These are phyloP conservation scores for Pyrrhia umbra DNA, from an alignment of 2,888 invertebrate species.

Conservation along the genomic window DNA sequence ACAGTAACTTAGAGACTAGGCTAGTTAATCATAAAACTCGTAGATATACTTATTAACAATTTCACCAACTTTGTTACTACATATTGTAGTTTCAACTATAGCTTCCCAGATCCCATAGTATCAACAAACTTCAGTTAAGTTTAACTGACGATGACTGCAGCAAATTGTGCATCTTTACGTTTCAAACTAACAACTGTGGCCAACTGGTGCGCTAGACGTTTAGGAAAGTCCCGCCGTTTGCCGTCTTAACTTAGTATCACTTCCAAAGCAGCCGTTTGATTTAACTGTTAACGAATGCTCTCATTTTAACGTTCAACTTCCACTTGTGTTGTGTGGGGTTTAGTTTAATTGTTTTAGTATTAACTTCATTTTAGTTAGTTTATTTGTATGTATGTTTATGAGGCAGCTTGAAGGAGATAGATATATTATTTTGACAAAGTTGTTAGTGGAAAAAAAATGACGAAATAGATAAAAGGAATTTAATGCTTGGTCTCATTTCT, in stretches of 20 bases:
- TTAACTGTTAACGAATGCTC: constrained; percentile 63
- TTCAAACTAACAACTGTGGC: constrained; percentile 61
- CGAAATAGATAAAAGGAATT: too few species aligned
- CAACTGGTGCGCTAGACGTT: constrained; percentile 68
- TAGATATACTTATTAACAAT: neutral
- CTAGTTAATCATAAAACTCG: too few species aligned
- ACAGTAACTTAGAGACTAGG: too few species aligned
- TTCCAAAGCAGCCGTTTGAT: constrained; percentile 69
- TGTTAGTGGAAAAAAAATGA: too few species aligned
- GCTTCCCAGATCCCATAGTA: constrained; percentile 1
- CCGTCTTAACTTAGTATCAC: constrained; percentile 68
- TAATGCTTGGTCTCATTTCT: too few species aligned
- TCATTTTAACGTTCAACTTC: constrained; percentile 51
- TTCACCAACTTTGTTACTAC: neutral
- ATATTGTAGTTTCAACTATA: neutral
- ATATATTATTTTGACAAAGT: neutral
- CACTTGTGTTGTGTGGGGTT: constrained; percentile 19
- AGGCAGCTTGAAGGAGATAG: neutral
- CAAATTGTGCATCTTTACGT: constrained; percentile 62
- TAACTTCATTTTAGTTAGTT: neutral
- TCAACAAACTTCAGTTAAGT: constrained; percentile 44
- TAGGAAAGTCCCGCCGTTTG: constrained; percentile 64
- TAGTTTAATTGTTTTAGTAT: constrained; percentile 36
- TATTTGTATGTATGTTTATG: neutral
- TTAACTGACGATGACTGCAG: constrained; percentile 58